phyloP scores from a whole-genome alignment of 2,113 vertebrate genomes.

The Entomyzon cyanotis region DNA sequence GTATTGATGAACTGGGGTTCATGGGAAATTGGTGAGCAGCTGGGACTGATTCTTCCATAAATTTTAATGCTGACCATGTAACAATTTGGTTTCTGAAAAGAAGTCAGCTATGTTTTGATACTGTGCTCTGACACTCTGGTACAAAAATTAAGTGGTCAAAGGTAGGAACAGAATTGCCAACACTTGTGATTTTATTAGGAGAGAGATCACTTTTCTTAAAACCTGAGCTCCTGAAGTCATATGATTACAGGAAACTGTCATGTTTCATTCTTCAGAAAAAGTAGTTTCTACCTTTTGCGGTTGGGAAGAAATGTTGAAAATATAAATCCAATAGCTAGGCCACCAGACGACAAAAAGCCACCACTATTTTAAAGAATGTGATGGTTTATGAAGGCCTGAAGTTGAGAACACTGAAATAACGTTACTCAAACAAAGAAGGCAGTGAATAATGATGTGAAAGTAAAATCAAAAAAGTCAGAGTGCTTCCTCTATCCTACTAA shows the following conservation, averaged over 20 bases:
- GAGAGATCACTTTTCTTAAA: slow-evolving; percentile 15
- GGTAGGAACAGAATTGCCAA: slow-evolving; percentile 39
- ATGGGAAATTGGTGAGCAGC: not conserved
- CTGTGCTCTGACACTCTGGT: not conserved
- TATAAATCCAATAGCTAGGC: not conserved
- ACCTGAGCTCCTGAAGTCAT: not conserved
- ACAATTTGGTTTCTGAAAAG: not conserved
- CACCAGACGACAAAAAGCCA: not conserved
- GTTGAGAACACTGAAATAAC: not conserved
- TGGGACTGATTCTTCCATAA: not conserved
- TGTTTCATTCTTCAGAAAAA: slow-evolving; percentile 11
- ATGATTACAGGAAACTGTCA: slow-evolving; percentile 18
- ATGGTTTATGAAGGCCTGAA: not conserved
- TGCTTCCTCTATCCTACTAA: not conserved
- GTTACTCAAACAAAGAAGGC: slow-evolving; percentile 15
- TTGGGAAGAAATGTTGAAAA: slow-evolving; percentile 35
- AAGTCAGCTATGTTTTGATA: slow-evolving; percentile 2
- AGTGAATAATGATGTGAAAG: slow-evolving; percentile 54
- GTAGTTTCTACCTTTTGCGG: not conserved
- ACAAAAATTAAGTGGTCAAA: slow-evolving; percentile 11
- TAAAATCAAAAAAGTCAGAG: not conserved
- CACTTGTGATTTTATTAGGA: slow-evolving; percentile 54
- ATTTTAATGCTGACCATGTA: not conserved
- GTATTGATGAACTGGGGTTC: not conserved
- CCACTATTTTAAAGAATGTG: not conserved